These are phyloP conservation scores for Hymenochirus boettgeri DNA, from an alignment of 2,113 vertebrate species.

Conservation along the genomic window DNA sequence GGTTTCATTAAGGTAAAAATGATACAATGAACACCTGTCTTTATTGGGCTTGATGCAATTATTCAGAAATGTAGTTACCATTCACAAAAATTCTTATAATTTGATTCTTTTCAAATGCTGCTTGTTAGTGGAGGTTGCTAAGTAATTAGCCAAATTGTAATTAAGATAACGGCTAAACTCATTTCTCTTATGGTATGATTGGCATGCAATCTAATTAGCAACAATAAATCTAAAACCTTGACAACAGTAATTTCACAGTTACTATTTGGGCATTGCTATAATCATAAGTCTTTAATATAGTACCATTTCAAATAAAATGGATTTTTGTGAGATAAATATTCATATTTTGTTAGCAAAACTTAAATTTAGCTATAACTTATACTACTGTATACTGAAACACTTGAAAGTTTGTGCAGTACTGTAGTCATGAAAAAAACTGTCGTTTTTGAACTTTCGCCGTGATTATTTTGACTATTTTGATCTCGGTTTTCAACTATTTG, in stretches of 20 bases:
- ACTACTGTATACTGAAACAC: not conserved
- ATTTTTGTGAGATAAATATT: not conserved
- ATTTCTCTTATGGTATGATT: constrained; percentile 8
- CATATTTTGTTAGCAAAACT: not conserved
- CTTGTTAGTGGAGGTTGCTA: constrained; percentile 12
- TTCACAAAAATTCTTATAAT: constrained; percentile 17
- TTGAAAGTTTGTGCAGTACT: no score
- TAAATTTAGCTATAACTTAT: not conserved
- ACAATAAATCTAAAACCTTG: constrained; percentile 22
- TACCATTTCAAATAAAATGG: not conserved
- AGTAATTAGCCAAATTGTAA: constrained; percentile 23
- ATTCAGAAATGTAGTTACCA: not conserved
- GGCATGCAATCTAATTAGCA: constrained; percentile 22
- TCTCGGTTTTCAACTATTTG: no score
- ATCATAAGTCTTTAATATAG: constrained; percentile 7
- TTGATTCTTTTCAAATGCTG: constrained; percentile 5
- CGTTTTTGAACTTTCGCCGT: no score
- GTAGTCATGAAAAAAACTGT: no score
- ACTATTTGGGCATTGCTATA: constrained; percentile 8
- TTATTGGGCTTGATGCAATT: not conserved
- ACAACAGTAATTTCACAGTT: constrained; percentile 28
- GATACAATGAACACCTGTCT: not conserved
- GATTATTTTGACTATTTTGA: no score
- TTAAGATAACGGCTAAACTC: constrained; percentile 25
- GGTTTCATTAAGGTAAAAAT: no score